Conservation (phyloP, 2,113 vertebrate genomes). For the Malaclemys terrapin region DNA sequence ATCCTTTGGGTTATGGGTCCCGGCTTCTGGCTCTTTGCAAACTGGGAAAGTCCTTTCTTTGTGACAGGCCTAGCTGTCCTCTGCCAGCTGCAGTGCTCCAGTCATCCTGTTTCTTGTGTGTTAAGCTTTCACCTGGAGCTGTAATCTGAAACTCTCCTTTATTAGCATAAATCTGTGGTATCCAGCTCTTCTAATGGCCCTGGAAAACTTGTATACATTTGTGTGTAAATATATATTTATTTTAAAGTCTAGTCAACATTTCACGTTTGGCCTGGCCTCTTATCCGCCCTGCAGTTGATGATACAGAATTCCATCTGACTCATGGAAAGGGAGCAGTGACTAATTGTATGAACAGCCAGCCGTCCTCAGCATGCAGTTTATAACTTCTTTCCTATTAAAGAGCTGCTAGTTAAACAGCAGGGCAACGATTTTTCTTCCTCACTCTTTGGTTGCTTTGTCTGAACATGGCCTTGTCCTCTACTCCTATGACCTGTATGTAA, state of each 20-base stretch:
- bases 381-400: neutral
- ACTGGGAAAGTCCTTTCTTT: neutral
- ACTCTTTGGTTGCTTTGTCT: neutral
- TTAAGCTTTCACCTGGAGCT: neutral
- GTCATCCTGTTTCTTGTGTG: neutral
- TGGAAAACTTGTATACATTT: neutral
- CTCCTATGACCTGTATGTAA: accelerated
- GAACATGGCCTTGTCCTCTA: neutral
- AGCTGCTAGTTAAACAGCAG: neutral
- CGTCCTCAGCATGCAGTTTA: neutral
- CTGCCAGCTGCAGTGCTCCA: neutral
- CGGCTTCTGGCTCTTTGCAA: neutral
- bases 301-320: neutral
- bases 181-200: neutral
- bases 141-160: neutral
- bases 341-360: neutral
- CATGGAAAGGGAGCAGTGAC: neutral
- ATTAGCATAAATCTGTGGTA: neutral
- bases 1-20: neutral
- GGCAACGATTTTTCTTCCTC: neutral
- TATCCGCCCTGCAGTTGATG: neutral
- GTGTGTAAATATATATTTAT: neutral
- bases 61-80: neutral
- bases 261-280: neutral
- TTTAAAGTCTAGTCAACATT: neutral